Conservation (phyloP, 1,140 invertebrate species). For the Pseudomyrmex dendroicus region DNA sequence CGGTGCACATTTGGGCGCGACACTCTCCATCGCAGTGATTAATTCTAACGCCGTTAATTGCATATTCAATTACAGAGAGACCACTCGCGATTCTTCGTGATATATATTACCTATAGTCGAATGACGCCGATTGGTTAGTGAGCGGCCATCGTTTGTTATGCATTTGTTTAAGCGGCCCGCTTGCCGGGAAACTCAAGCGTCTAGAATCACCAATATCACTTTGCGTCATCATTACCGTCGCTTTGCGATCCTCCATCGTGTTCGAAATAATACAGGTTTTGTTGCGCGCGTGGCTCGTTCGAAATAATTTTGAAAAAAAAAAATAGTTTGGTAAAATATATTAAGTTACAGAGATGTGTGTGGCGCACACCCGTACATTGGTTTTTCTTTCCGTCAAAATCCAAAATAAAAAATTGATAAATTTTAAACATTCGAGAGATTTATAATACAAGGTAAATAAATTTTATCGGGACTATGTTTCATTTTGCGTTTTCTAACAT, state of each 20-base stretch:
- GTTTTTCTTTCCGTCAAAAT: background rate
- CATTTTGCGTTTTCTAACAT: background rate
- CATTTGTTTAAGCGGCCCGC: slow-evolving; percentile 82
- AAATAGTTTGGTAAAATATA: background rate
- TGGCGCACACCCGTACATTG: too few species aligned
- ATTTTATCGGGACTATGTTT: background rate
- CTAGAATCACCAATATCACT: slow-evolving; percentile 80
- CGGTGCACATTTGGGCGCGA: slow-evolving; percentile 51
- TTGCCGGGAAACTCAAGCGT: slow-evolving; percentile 85
- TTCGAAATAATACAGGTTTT: background rate
- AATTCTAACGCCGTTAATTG: slow-evolving; percentile 48
- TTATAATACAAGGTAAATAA: background rate
- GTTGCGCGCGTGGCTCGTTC: background rate
- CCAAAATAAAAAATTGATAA: background rate
- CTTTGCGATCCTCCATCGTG: slow-evolving; percentile 9
- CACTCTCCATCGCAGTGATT: slow-evolving; percentile 34
- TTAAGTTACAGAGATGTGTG: background rate
- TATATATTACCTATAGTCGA: slow-evolving; percentile 84
- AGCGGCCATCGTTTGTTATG: slow-evolving; percentile 83
- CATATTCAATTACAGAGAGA: slow-evolving; percentile 42
- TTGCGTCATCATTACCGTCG: slow-evolving; percentile 62
- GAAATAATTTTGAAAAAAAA: background rate
- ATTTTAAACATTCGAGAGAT: background rate
- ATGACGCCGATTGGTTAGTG: slow-evolving; percentile 84
- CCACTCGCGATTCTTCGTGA: slow-evolving; percentile 39